phyloP scores from a whole-genome alignment of 2,797 vertebrate species.

The Myotis vivesi region DNA sequence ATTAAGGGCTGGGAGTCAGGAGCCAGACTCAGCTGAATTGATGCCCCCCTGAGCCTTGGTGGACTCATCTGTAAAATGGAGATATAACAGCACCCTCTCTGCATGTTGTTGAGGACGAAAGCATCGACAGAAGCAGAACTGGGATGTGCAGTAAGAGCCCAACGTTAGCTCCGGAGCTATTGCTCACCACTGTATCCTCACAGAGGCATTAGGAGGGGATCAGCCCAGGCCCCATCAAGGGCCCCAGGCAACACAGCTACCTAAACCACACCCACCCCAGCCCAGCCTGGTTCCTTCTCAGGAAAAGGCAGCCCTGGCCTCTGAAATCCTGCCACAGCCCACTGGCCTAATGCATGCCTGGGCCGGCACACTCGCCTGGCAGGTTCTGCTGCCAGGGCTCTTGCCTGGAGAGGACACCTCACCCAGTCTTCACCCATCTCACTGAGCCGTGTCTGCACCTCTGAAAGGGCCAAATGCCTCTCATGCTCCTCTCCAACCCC shows the following conservation, averaged over 20 bases:
- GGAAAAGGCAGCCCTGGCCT: neutral
- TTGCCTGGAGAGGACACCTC: neutral
- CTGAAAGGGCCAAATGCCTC: neutral
- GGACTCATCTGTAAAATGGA: neutral
- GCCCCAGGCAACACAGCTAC: neutral
- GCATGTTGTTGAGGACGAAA: neutral
- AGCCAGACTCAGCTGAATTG: neutral
- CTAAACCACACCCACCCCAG: neutral
- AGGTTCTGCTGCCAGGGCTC: conserved; percentile 43
- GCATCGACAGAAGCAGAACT: neutral
- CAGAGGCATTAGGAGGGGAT: neutral
- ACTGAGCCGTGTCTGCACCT: neutral
- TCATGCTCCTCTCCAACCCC: too few species aligned
- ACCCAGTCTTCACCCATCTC: neutral
- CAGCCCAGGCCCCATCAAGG: neutral
- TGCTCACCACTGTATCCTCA: neutral
- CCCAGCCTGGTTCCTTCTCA: neutral
- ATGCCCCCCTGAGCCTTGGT: neutral
- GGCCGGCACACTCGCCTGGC: conserved; percentile 24
- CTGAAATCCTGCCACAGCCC: neutral
- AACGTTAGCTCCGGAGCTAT: neutral
- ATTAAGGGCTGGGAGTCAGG: neutral
- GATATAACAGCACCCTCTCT: neutral
- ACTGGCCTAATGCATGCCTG: conserved; percentile 12
- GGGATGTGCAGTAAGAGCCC: neutral